phyloP scores from a whole-genome alignment of 2,113 vertebrate genomes.

The Gambusia affinis region DNA sequence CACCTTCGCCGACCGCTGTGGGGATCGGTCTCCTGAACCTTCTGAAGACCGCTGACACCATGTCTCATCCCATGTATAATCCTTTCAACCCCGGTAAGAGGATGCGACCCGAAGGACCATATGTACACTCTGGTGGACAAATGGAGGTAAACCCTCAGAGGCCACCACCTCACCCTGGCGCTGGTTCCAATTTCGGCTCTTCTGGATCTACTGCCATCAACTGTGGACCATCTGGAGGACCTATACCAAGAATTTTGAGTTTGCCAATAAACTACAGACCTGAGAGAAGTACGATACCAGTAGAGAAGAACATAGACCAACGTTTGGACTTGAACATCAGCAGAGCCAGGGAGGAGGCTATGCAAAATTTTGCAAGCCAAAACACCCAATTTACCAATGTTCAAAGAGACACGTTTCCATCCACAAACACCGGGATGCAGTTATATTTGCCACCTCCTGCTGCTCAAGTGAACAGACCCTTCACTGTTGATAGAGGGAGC shows the following conservation, averaged over 20 bases:
- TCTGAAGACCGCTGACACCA: not conserved
- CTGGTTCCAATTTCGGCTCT: conserved; percentile 37
- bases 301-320: conserved; percentile 51
- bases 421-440: not conserved
- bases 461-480: not conserved
- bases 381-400: conserved; percentile 63
- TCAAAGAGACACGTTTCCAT: not conserved
- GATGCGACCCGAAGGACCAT: not conserved
- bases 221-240: conserved; percentile 25
- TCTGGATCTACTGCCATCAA: not conserved
- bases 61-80: not conserved
- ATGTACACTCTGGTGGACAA: conserved; percentile 60
- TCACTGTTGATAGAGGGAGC: conserved; percentile 27
- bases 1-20: conserved; percentile 17
- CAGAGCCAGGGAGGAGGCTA: conserved; percentile 77
- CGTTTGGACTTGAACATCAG: conserved; percentile 72
- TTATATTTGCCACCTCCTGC: not conserved
- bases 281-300: conserved; percentile 45
- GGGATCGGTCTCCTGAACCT: not conserved
- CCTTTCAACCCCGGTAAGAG: not conserved
- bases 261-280: conserved; percentile 69
- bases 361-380: conserved; percentile 67
- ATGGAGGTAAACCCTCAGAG: conserved; percentile 76
- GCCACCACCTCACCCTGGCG: conserved; percentile 54
- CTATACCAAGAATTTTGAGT: conserved; percentile 34